Base-by-base conservation (phyloP, 2,113 vertebrate species). In the Pollachius pollachius region DNA sequence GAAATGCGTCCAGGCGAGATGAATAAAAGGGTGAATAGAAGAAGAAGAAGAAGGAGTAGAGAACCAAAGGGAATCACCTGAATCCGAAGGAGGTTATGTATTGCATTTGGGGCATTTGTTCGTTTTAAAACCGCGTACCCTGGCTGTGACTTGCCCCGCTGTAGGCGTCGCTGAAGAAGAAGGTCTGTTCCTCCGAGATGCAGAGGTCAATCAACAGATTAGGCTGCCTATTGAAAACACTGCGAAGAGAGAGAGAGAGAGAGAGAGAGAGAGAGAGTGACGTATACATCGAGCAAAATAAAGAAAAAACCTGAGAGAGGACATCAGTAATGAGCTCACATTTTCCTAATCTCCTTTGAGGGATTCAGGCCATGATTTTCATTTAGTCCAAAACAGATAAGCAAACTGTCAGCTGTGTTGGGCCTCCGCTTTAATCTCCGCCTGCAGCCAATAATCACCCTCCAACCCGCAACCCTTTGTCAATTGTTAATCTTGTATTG, bases 361-460 rank as follows among this genome's bases (percentile, higher is more conserved):
- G 93, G 93, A 97, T 96, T 97, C 93, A 94, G 93, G 93, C 93
- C 94, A 95, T 93, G 94, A 91, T 95, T 95, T 95, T 95, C 92
- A 96, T 96, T 96, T 95, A 94, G 91, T 94, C 90, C 91, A 94
- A 93, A 94, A 94, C 91, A 76, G 95, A 97, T 95, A 95, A 94
- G 91, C 91, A 92, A 94, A 95, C 93, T 94, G 93, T 96, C 95
- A 94, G 89, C 89, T 92, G 85, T 87, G 88, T 93, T 93, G 92
- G 90, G 92, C 88, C 92, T 91, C 93, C 8, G 84, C 91, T 95
- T 95, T 96, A 95, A 95, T 95, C 93, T 95, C 91, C 90, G 89
- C 93, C 91, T 84, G 88, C 82, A 95, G 93, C 92, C 91, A 94
- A 96, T 94, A 95, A 95, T 94, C 93, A 93, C 92, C 89, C 87